Evolutionary conservation across 2,888 invertebrate species (phyloP), one percentile per base, ranked within the genome.

Genomic region (Watsonalla binaria): DNA sequence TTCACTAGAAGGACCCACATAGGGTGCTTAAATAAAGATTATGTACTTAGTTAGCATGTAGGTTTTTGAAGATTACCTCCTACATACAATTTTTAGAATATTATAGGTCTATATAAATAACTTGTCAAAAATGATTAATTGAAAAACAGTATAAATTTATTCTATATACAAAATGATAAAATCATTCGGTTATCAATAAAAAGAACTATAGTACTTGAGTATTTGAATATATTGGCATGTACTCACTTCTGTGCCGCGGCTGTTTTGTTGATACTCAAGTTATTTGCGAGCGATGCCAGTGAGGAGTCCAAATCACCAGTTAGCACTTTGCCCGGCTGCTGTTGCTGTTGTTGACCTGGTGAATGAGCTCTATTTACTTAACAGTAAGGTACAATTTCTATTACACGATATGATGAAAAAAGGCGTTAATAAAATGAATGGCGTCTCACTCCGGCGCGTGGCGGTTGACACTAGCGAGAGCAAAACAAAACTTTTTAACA

Each of bases 221-320:
- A 42, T 42, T 6, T 0, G 5, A 42, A 4, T 24, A 24, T 24
- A 2, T 24, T 5, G 42, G 2, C 1, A 8, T 9, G 11, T 46
- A 93, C 95, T 94, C 88, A 96, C 96, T 96, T 93, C 72, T 92
- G 92, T 50, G 92, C 93, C 51, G 93, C 88, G 42, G 93, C 92
- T 65, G 93, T 94, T 87, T 95, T 95, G 88, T 96, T 96, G 74
- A 97, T 97, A 72, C 95, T 93, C 70, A 99, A 93, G 88, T 98
- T 98, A 90, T 98, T 97, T 60, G 98, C 98, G 70, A 99, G 92
- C 64, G 96, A 96, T 60, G 98, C 98, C 59, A 98, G 93, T 69
- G 97, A 98, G 68, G 97, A 96, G 82, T 99, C 98, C 82, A 99
- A 92, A 86, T 98, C 98, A 54, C 97, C 97, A 34, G 97, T 97